Conservation (phyloP, 2,888 invertebrate species). For the Notocelia uddmanniana region DNA sequence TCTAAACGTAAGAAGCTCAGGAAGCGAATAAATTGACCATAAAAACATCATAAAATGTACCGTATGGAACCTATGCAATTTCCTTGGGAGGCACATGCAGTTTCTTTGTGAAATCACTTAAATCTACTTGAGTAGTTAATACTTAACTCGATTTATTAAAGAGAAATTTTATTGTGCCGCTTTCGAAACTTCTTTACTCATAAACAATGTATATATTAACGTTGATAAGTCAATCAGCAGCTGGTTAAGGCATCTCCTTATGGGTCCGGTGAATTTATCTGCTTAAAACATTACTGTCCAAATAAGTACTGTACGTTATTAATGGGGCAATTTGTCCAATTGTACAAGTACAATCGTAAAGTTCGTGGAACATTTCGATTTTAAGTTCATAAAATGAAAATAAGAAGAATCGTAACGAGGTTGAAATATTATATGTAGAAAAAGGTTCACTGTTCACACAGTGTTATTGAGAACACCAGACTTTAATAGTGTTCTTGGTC, state of each 20-base stretch:
- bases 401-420: not conserved
- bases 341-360: slow-evolving; percentile 9
- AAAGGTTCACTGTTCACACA: too few species aligned
- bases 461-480: too few species aligned
- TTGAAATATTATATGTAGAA: not conserved
- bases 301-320: slow-evolving; percentile 22
- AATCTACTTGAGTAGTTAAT: not conserved
- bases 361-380: not conserved
- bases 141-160: not conserved
- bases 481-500: too few species aligned
- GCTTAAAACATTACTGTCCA: slow-evolving; percentile 4
- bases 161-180: slow-evolving; percentile 1
- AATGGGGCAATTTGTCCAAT: slow-evolving; percentile 14
- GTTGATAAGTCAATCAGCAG: slow-evolving; percentile 27
- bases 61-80: slow-evolving; percentile 6
- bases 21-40: slow-evolving; percentile 8
- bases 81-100: not conserved
- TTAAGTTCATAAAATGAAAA: not conserved
- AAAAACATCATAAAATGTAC: slow-evolving; percentile 6
- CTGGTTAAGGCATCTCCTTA: slow-evolving; percentile 15
- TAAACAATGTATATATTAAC: slow-evolving; percentile 27
- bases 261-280: not conserved
- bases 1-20: slow-evolving; percentile 1
- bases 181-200: slow-evolving; percentile 18
- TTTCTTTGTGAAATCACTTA: slow-evolving; percentile 3